phyloP scores from a whole-genome alignment of 1,140 invertebrate species.

The Acromyrmex charruanus region DNA sequence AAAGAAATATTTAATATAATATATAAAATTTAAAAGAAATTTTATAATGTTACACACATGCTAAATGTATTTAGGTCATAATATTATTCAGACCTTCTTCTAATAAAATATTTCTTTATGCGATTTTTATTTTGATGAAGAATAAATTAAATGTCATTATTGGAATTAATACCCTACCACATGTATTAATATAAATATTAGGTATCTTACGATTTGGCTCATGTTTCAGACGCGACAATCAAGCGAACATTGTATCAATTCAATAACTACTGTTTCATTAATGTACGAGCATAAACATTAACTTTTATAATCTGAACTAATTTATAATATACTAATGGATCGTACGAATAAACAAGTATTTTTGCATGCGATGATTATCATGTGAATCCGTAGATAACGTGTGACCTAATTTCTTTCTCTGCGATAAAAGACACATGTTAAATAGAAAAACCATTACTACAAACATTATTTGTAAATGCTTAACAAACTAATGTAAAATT shows the following conservation, averaged over 20 bases:
- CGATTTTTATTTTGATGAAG: not conserved
- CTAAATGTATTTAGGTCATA: not conserved
- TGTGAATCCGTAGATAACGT: not conserved
- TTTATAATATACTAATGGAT: slow-evolving; percentile 38
- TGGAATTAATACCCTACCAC: not conserved
- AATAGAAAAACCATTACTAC: slow-evolving; percentile 1
- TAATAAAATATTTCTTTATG: not conserved
- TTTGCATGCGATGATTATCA: not conserved
- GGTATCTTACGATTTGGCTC: not conserved
- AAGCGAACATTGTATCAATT: slow-evolving; percentile 31
- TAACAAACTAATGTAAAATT: not conserved
- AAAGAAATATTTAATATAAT: not conserved
- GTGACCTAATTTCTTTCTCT: slow-evolving; percentile 31
- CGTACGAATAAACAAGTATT: not conserved
- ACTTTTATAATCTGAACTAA: slow-evolving; percentile 27
- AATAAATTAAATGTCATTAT: not conserved
- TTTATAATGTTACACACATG: not conserved
- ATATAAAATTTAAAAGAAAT: not conserved
- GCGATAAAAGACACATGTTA: slow-evolving; percentile 1
- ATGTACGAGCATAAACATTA: slow-evolving; percentile 16
- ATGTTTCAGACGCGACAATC: not conserved
- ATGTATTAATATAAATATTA: slow-evolving; percentile 34
- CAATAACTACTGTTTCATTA: slow-evolving; percentile 4
- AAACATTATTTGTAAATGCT: not conserved
- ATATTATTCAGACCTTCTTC: not conserved